Conservation (phyloP, 64 coral and sea anemone species). For the Platygyra sinensis region DNA sequence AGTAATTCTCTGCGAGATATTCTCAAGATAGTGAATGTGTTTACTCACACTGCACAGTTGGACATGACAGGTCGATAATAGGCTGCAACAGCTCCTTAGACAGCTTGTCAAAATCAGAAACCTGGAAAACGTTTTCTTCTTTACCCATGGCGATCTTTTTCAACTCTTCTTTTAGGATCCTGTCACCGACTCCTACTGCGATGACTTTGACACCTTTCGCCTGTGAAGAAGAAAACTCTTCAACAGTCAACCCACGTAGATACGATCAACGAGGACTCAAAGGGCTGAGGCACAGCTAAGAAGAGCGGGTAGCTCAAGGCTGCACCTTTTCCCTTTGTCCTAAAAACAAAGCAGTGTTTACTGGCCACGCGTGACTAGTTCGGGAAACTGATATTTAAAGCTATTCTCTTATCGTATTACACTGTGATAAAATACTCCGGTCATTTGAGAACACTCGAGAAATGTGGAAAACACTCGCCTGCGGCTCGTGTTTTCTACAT, state of each 20-base stretch:
- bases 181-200: slow-evolving; percentile 44
- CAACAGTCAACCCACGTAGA: not conserved
- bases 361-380: no score
- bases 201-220: slow-evolving; percentile 57
- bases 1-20: not conserved
- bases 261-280: no score
- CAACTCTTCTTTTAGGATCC: slow-evolving; percentile 10
- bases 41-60: not conserved
- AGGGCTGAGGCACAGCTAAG: no score
- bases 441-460: no score
- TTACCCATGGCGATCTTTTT: slow-evolving; percentile 14
- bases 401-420: no score
- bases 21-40: not conserved
- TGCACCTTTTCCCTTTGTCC: no score
- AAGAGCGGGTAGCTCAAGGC: no score
- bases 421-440: no score
- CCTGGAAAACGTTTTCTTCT: slow-evolving; percentile 24
- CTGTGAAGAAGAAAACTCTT: slow-evolving; percentile 21
- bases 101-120: slow-evolving; percentile 19
- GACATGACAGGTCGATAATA: slow-evolving; percentile 38
- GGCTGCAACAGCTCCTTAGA: slow-evolving; percentile 2
- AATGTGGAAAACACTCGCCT: no score
- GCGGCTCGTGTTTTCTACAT: no score
- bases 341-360: no score
- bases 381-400: no score